Base-by-base conservation (phyloP, 2,797 vertebrate genomes). In the Propithecus deckenii region DNA sequence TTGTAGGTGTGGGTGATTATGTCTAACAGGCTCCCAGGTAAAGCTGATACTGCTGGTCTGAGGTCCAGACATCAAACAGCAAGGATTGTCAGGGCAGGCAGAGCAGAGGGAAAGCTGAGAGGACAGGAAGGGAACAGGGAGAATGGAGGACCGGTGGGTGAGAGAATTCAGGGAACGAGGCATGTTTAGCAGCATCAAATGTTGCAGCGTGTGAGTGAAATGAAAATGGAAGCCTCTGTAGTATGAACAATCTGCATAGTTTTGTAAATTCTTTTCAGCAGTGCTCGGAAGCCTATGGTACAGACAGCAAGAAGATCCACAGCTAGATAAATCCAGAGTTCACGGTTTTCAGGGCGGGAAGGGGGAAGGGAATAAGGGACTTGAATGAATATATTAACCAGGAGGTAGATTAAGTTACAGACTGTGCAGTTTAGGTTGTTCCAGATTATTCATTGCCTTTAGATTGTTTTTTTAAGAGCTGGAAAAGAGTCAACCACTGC, bases 391-490 rank as follows among this genome's bases (percentile, higher is more conserved):
- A 12, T 78, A 23, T 69, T 86, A 81, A 28, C 32, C 38, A 75
- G 63, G 43, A 89, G 35, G 22, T 57, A 88, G 22, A 57, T 50
- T 71, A 52, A 30, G 2, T 92, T 86, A 74, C 74, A 76, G 17
- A 32, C 4, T 35, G 69, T 13, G 11, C 23, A 80, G 52, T 50
- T 86, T 46, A 86, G 18, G 20, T 89, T 96, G 38, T 55, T 93
- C 93, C 38, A 87, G 50, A 76, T 81, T 50, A 84, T 84, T 41
- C n/a, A 28, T 88, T 89, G 57, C 32, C 12, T 88, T 90, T 95
- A 69, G 38, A 5, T 46, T 78, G 69, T 28, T 79, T 38, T 35
- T 85, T 93, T 84, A 59, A 84, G 35, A 91, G 1, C 50, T 55
- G 32, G 63, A 71, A 78, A 95, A 92, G 43, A 74, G 5, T 57